Conservation (phyloP, 2,797 vertebrate genomes). For the Miichthys miiuy region DNA sequence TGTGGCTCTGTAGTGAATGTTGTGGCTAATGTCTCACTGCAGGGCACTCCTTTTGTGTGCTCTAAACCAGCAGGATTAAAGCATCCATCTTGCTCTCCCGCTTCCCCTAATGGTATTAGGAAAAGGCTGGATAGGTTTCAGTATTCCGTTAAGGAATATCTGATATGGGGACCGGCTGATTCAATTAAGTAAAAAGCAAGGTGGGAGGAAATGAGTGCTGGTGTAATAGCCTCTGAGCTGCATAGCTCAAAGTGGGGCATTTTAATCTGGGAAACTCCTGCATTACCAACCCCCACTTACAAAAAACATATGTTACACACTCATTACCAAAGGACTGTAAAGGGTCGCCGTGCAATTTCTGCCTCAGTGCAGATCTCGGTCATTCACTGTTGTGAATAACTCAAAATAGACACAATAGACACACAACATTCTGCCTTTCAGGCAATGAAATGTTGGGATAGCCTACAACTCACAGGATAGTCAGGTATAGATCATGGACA, state of each 20-base stretch:
- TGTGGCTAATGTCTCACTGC: conserved; percentile 80
- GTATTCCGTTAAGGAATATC: conserved; percentile 86
- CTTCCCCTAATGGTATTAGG: conserved; percentile 85
- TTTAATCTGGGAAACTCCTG: conserved; percentile 61
- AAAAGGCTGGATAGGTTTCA: conserved; percentile 83
- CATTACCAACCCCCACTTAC: conserved; percentile 7
- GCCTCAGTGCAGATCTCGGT: conserved; percentile 32
- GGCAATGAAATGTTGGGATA: too few species aligned
- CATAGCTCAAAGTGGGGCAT: conserved; percentile 52
- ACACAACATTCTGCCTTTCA: not conserved
- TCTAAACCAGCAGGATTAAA: conserved; percentile 83
- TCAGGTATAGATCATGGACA: too few species aligned
- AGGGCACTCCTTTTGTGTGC: conserved; percentile 77
- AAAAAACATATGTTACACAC: conserved; percentile 51
- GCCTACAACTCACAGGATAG: too few species aligned
- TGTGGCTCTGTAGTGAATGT: conserved; percentile 62
- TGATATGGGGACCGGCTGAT: conserved; percentile 82
- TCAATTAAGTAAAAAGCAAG: conserved; percentile 86
- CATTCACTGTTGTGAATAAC: conserved; percentile 22
- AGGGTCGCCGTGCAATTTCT: conserved; percentile 37
- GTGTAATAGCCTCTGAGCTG: conserved; percentile 60
- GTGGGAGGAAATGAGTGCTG: conserved; percentile 62
- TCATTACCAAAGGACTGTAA: conserved; percentile 47
- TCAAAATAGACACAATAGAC: not conserved
- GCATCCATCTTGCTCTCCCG: conserved; percentile 81